Percentiles rank a stretch among this genome's conserved stretches.
Conservation (phyloP, 2,113 vertebrate genomes). For the Colistium nudipinnis region DNA sequence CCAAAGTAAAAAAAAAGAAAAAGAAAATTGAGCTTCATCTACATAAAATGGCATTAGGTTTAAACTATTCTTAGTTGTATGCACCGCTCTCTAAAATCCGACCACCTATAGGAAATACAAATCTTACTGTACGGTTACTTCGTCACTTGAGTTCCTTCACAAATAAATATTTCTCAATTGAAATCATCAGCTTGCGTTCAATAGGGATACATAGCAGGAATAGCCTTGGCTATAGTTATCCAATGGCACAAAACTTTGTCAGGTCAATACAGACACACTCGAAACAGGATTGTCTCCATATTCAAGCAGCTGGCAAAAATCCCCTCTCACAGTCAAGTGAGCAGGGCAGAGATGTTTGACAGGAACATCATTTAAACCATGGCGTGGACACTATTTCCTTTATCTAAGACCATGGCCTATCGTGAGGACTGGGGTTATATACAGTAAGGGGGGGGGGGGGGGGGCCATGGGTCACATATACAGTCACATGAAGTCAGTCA, state of each 20-base stretch:
- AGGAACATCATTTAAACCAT: constrained; percentile 41
- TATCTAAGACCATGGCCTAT: constrained; percentile 48
- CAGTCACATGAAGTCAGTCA: constrained; percentile 43
- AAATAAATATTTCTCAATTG: constrained; percentile 14
- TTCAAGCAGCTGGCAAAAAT: constrained; percentile 71
- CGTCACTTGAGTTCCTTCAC: constrained; percentile 47
- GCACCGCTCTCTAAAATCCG: constrained; percentile 30
- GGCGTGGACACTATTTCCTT: constrained; percentile 35
- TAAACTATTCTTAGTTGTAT: constrained; percentile 47
- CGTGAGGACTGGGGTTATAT: constrained; percentile 58
- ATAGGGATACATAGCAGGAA: constrained; percentile 47
- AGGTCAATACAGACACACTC: constrained; percentile 39
- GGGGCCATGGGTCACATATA: constrained; percentile 58
- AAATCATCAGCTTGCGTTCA: constrained; percentile 39
- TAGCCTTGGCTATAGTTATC: constrained; percentile 24
- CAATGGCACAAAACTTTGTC: constrained; percentile 68
- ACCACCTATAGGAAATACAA: constrained; percentile 56
- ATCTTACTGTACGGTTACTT: constrained; percentile 47
- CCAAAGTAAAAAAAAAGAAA: constrained; percentile 63
- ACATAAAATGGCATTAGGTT: constrained; percentile 61
- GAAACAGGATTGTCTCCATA: constrained; percentile 67
- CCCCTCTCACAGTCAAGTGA: constrained; percentile 53
- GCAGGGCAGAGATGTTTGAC: constrained; percentile 22
- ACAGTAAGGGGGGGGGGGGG: constrained; percentile 57
- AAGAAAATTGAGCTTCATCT: constrained; percentile 49